Base-by-base conservation (phyloP, 1,140 invertebrate species). In the Sipha flava region DNA sequence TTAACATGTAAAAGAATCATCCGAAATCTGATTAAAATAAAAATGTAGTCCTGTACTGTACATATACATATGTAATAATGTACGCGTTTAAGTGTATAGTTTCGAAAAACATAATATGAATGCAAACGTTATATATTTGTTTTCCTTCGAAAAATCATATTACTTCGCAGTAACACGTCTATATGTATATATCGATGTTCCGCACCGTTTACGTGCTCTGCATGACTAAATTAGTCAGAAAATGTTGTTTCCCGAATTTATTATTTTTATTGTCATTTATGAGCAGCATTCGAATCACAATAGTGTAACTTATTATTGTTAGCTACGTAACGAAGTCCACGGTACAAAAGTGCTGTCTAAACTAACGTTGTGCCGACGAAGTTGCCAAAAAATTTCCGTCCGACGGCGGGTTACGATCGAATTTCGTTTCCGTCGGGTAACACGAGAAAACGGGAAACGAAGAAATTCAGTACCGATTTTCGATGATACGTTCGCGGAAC, bases 171-270 rank as follows among this genome's bases (percentile, higher is more conserved):
- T 75, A n/a, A 23, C 29, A n/a, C n/a, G n/a, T n/a, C n/a, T n/a
- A n/a, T n/a, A n/a, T n/a, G n/a, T n/a, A n/a, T n/a, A 75, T 75
- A 54, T 52, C 40, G 72, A 75, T 75, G 72, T 54, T 54, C n/a
- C 34, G 54, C 72, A 54, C 21, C 23, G 21, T 52, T 52, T 54
- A 52, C 72, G 72, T 75, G 72, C 29, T 75, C 21, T 23, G 47
- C 72, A 40, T 75, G n/a, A 18, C 29, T 54, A 57, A 75, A 34
- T 37, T 52, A 47, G 21, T 75, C 49, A 57, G 29, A 23, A 52
- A 75, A 75, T 54, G 29, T 75, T 54, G 40, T 75, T 34, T 52
- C 54, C n/a, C 21, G 47, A 75, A 40, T 75, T 57, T 75, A 37
- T 75, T 75, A 54, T n/a, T 18, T 54, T 21, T 75, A 57, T 75